Evolutionary conservation across 2,888 invertebrate genomes (phyloP).

Genomic region (Mactromeris polynyma): DNA sequence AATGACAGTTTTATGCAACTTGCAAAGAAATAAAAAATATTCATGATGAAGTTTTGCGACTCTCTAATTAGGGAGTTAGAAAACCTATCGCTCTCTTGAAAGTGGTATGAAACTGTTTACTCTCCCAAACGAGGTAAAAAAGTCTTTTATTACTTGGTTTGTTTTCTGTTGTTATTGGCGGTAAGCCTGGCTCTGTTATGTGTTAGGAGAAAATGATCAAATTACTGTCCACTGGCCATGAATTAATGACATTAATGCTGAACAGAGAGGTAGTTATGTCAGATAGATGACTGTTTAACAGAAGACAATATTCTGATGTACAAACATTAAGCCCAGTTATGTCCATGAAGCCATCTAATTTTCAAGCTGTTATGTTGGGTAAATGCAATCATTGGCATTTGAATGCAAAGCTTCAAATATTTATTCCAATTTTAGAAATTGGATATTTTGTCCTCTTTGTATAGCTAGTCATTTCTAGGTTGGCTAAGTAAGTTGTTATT

Average conservation of each 20-base stretch:
- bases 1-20: not conserved
- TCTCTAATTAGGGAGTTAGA: not conserved
- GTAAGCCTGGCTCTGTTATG: not conserved
- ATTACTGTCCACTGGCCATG: conserved; percentile 14
- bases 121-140: not conserved
- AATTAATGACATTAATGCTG: not conserved
- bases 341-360: not conserved
- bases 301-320: not conserved
- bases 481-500: not conserved
- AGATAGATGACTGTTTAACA: not conserved
- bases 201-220: not conserved
- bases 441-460: not conserved
- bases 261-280: not conserved
- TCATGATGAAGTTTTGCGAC: not conserved
- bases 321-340: not conserved
- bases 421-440: not conserved
- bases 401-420: not conserved
- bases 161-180: not conserved
- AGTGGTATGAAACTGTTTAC: not conserved
- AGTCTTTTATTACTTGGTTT: not conserved
- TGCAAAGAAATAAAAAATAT: not conserved
- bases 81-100: not conserved
- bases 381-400: not conserved
- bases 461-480: not conserved
- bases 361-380: not conserved